phyloP scores from a whole-genome alignment of 2,888 invertebrate species.

The Pinctada fucata region DNA sequence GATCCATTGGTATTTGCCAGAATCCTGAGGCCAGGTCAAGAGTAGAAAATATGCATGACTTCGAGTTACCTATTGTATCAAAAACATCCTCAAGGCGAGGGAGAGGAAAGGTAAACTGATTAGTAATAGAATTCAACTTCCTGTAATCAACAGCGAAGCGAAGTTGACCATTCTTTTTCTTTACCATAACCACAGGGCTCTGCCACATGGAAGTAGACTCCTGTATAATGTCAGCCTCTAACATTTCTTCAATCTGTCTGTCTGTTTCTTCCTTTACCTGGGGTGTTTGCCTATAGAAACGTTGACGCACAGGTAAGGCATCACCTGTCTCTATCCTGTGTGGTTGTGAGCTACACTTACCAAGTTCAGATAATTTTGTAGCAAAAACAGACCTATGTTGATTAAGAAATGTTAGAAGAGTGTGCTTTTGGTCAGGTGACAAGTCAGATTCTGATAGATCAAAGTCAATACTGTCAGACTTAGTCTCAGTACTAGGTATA shows the following conservation, averaged over 20 bases:
- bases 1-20: too few species aligned
- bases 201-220: constrained; percentile 40
- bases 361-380: constrained; percentile 20
- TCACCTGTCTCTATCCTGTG: constrained; percentile 47
- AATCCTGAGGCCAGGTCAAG: too few species aligned
- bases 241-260: too few species aligned
- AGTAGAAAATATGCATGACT: constrained; percentile 20
- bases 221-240: constrained; percentile 34
- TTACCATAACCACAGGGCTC: too few species aligned
- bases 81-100: too few species aligned
- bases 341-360: constrained; percentile 1
- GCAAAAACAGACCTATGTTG: constrained; percentile 30
- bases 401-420: constrained; percentile 10
- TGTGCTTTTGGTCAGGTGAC: constrained; percentile 12
- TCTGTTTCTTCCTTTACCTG: constrained; percentile 40
- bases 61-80: constrained; percentile 23
- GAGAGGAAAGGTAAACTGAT: constrained; percentile 34
- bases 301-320: constrained; percentile 35
- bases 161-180: too few species aligned
- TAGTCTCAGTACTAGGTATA: background rate
- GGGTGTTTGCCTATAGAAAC: constrained; percentile 34
- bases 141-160: constrained; percentile 28
- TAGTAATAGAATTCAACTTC: constrained; percentile 18
- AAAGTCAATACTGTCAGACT: too few species aligned
- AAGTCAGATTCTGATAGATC: too few species aligned